A percentile compares a stretch with the other conserved stretches of the same genome.
phyloP scores from a whole-genome alignment of 1,140 invertebrate species.

The Orchesella cincta region DNA sequence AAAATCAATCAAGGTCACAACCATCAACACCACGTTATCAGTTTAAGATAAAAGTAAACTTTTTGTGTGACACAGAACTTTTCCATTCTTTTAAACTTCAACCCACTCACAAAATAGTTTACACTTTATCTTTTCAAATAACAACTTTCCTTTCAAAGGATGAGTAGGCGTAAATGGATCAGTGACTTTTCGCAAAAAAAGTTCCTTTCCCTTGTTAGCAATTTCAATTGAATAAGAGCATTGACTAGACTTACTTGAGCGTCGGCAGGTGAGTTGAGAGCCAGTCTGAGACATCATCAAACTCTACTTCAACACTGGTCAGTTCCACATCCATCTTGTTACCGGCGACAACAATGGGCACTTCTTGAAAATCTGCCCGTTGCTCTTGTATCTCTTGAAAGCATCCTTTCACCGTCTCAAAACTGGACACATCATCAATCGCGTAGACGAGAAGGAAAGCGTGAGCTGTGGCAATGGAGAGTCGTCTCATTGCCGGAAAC shows the following conservation, averaged over 20 bases:
- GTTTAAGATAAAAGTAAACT: no score
- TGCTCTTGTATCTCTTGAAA: constrained; percentile 60
- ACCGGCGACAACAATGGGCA: constrained; percentile 41
- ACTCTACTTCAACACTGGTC: constrained; percentile 61
- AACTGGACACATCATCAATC: constrained; percentile 66
- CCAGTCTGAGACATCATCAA: constrained; percentile 79
- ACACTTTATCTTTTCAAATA: no score
- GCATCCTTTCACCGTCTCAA: constrained; percentile 33
- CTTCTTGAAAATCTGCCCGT: constrained; percentile 56
- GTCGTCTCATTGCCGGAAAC: constrained; percentile 81
- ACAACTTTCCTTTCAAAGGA: no score
- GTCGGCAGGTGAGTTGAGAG: constrained; percentile 73
- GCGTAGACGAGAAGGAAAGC: constrained; percentile 88
- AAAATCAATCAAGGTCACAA: no score
- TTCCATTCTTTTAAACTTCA: no score
- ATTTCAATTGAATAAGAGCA: no score
- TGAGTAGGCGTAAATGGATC: no score
- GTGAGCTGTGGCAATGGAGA: constrained; percentile 85
- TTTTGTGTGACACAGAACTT: background rate
- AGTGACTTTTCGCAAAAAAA: no score
- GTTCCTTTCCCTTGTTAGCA: no score
- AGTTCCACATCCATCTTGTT: constrained; percentile 44
- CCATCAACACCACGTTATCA: no score
- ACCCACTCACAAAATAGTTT: no score
- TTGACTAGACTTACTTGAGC: constrained; percentile 63